Base-by-base conservation (phyloP, 2,888 invertebrate species). In the Bimastos eiseni region DNA sequence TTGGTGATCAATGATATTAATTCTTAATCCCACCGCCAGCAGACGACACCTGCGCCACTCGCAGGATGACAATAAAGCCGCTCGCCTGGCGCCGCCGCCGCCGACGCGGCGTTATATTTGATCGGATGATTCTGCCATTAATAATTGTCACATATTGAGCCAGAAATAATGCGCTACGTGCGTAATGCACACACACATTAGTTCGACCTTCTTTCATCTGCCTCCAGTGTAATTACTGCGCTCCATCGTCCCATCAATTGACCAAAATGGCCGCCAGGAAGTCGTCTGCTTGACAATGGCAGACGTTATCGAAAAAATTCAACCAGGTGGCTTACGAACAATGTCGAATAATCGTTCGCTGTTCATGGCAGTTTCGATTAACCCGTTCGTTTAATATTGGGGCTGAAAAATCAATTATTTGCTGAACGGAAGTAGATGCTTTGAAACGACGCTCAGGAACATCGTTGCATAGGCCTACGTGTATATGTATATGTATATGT, bases 81-180 rank as follows among this genome's bases (percentile, higher is more conserved):
- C 70, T 70, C n/a, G 70, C 30, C 70, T 70, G 70, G 70, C 70
- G 70, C 70, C 70, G 70, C 70, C 30, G n/a, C n/a, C n/a, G n/a
- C n/a, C n/a, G n/a, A n/a, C n/a, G n/a, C n/a, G n/a, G n/a, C n/a
- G n/a, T n/a, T n/a, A n/a, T 70, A 70, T 70, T 70, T 70, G 70
- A 70, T 70, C 70, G n/a, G n/a, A 70, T 70, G 30, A 30, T 30
- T n/a, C 70, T 70, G 70, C 70, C 70, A 70, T 70, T 70, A 70
- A 70, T 70, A 70, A 70, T 70, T 70, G 70, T 70, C 70, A n/a
- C 70, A 70, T 70, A 70, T 70, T n/a, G 70, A 70, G n/a, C 70
- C 70, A 30, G n/a, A 30, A n/a, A 70, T 70, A 70, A 70, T n/a
- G 70, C 70, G 70, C 49, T 1, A 49, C 70, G n/a, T 30, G 41